Conservation (phyloP, 1,140 invertebrate species). For the Palaemon carinicauda region DNA sequence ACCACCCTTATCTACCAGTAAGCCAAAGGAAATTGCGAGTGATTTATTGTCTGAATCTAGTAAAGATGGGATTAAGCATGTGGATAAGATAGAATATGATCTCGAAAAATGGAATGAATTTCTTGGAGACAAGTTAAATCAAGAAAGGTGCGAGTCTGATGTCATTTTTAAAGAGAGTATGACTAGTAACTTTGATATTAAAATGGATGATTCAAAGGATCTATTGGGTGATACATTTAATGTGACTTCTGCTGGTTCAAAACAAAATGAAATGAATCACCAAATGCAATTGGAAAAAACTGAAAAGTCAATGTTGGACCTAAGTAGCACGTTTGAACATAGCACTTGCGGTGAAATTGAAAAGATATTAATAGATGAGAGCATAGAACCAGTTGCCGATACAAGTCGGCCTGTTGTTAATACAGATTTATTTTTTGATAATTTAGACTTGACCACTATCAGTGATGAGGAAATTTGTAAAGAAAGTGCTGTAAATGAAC, state of each 20-base stretch:
- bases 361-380: constrained; percentile 14
- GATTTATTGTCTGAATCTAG: too few relatives aligned
- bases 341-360: constrained; percentile 45
- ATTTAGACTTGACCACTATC: neutral
- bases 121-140: constrained; percentile 28
- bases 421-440: constrained; percentile 16
- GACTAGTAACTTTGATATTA: neutral
- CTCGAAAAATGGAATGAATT: constrained; percentile 46
- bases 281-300: too few relatives aligned
- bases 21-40: too few relatives aligned
- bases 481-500: neutral
- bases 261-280: neutral
- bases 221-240: neutral
- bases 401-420: constrained; percentile 7
- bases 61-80: neutral
- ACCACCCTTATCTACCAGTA: neutral
- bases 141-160: constrained; percentile 2
- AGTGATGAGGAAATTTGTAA: neutral
- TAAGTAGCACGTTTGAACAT: constrained; percentile 42
- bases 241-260: too few relatives aligned
- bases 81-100: constrained; percentile 27
- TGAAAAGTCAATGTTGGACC: neutral
- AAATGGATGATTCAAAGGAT: constrained; percentile 5
- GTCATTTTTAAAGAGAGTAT: constrained; percentile 17
- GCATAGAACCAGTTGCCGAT: neutral